phyloP scores from a whole-genome alignment of 1,140 invertebrate genomes.

The Pinna nobilis region DNA sequence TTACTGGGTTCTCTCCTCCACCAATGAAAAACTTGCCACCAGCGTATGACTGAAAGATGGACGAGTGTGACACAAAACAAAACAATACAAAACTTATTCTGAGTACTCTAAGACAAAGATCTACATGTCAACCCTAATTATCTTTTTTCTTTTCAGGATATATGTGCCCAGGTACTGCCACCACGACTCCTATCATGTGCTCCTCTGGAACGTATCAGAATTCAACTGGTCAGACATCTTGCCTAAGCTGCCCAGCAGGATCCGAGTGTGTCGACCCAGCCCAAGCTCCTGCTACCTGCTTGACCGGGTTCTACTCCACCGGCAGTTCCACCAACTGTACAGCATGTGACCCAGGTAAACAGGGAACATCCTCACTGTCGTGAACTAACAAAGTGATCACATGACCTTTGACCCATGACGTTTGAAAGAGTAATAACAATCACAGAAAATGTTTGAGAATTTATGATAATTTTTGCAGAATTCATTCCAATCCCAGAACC shows the following conservation, averaged over 20 bases:
- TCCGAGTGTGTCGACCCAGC: conserved; percentile 64
- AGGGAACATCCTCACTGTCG: neutral
- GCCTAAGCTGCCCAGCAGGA: conserved; percentile 60
- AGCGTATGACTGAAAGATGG: too few species aligned
- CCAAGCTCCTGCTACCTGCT: conserved; percentile 50
- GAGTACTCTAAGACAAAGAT: too few species aligned
- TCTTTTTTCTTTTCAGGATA: conserved; percentile 55
- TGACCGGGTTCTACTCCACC: conserved; percentile 54
- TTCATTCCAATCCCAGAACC: neutral
- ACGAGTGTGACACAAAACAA: too few species aligned
- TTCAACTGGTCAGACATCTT: conserved; percentile 48
- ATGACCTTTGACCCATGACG: neutral
- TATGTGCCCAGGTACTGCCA: conserved; percentile 62
- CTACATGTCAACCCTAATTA: too few species aligned
- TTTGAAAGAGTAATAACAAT: too few species aligned
- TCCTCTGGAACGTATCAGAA: conserved; percentile 60
- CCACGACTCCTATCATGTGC: conserved; percentile 54
- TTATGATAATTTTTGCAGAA: neutral
- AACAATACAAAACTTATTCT: too few species aligned
- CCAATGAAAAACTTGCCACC: too few species aligned
- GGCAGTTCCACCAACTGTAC: conserved; percentile 51
- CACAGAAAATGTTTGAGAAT: too few species aligned
- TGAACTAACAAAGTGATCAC: neutral
- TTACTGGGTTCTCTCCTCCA: too few species aligned
- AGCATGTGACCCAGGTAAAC: conserved; percentile 60